Percentiles rank a stretch among this genome's conserved stretches.
These are phyloP conservation scores for Cheilosia vernalis DNA, from an alignment of 2,888 invertebrate species.

Conservation along the genomic window DNA sequence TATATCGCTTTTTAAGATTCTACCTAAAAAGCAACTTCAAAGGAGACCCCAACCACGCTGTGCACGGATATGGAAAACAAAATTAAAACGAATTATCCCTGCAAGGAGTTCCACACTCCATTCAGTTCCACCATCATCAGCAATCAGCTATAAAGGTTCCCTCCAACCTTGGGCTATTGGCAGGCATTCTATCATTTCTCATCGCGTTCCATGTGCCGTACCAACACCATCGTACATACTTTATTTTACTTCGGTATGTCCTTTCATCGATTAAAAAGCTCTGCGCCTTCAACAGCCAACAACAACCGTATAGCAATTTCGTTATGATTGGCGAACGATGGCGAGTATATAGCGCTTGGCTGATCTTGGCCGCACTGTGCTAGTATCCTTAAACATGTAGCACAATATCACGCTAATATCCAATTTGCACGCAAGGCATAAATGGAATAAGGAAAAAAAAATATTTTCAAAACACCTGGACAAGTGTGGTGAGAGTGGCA, in stretches of 20 bases:
- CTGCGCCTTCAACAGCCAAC: constrained; percentile 9
- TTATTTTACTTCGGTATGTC: not conserved
- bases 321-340: constrained; percentile 33
- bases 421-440: constrained; percentile 63
- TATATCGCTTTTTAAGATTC: constrained; percentile 2
- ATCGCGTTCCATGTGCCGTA: constrained; percentile 7
- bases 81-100: constrained; percentile 43
- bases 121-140: not conserved
- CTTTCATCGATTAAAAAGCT: constrained; percentile 49
- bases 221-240: not conserved
- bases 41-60: constrained; percentile 19
- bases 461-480: constrained; percentile 46
- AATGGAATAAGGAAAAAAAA: constrained; percentile 45
- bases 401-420: constrained; percentile 68
- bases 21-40: constrained; percentile 26
- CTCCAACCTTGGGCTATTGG: constrained; percentile 4
- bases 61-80: constrained; percentile 5
- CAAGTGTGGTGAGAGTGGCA: constrained; percentile 6
- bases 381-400: constrained; percentile 37
- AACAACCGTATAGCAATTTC: constrained; percentile 23
- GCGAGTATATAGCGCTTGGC: constrained; percentile 10
- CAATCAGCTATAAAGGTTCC: not conserved
- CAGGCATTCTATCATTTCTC: constrained; percentile 9
- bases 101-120: constrained; percentile 14
- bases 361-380: constrained; percentile 41